Evolutionary conservation across 2,113 vertebrate species (phyloP).

Genomic region (Oreochromis tanganicae): DNA sequence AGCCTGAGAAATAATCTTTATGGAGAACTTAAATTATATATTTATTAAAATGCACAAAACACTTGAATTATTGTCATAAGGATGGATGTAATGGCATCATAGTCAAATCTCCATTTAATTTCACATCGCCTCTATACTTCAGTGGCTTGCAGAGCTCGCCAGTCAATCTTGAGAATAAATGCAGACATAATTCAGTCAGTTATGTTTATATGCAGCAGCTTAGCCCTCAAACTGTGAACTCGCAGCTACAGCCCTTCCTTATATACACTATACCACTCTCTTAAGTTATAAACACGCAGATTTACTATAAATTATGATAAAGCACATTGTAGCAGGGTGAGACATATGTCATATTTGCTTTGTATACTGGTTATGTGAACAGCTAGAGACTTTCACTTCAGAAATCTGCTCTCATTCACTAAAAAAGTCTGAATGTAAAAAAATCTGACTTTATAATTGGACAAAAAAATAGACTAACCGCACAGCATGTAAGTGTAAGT

Average conservation of each 20-base stretch:
- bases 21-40: not conserved
- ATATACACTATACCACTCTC: not conserved
- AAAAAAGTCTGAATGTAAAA: not conserved
- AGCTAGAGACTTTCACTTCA: not conserved
- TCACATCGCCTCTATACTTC: not conserved
- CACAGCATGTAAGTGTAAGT: not conserved
- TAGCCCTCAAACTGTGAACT: not conserved
- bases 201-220: not conserved
- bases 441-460: not conserved
- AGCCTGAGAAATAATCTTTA: not conserved
- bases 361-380: not conserved
- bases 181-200: not conserved
- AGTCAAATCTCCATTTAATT: not conserved
- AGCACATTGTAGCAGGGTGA: accelerated
- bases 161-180: not conserved
- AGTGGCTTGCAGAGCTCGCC: not conserved
- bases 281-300: accelerated
- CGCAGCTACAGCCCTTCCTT: not conserved
- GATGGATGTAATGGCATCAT: not conserved
- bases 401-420: not conserved
- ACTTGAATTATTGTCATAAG: not conserved
- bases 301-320: not conserved
- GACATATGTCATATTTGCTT: not conserved
- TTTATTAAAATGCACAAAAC: not conserved
- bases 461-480: not conserved